A percentile compares a stretch with the other conserved stretches of the same genome.
These are phyloP conservation scores for Sciaenops ocellatus DNA, from an alignment of 2,797 vertebrate species.

Conservation along the genomic window DNA sequence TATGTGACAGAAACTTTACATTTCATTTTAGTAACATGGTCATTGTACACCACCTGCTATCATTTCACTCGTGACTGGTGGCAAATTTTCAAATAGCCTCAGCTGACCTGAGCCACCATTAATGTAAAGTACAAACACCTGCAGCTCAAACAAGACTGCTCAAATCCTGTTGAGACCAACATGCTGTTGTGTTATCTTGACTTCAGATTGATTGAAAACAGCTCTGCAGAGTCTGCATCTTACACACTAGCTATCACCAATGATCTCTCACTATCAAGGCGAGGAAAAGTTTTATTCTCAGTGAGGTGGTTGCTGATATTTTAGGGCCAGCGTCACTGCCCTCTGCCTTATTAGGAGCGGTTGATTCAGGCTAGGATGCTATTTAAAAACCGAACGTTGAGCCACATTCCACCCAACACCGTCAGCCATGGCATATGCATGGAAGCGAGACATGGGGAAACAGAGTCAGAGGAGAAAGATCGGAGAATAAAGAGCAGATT, in stretches of 20 bases:
- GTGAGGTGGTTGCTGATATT: slow-evolving; percentile 79
- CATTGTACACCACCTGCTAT: slow-evolving; percentile 17
- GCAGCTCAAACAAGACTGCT: slow-evolving; percentile 22
- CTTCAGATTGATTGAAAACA: slow-evolving; percentile 23
- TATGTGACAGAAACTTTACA: slow-evolving; percentile 4
- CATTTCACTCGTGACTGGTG: slow-evolving; percentile 5
- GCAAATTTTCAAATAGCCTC: slow-evolving; percentile 8
- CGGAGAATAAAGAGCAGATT: background rate
- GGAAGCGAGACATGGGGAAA: slow-evolving; percentile 54
- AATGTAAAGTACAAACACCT: slow-evolving; percentile 21
- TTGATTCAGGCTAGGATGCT: slow-evolving; percentile 78
- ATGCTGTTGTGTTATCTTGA: slow-evolving; percentile 5
- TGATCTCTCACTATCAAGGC: slow-evolving; percentile 34
- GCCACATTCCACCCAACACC: slow-evolving; percentile 79
- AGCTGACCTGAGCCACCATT: slow-evolving; percentile 5
- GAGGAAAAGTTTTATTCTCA: slow-evolving; percentile 69
- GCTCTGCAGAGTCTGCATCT: background rate
- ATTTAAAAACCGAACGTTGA: slow-evolving; percentile 86
- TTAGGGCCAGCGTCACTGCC: slow-evolving; percentile 71
- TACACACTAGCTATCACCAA: slow-evolving; percentile 21
- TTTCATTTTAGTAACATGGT: background rate
- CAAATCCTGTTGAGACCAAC: slow-evolving; percentile 11
- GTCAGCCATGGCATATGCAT: slow-evolving; percentile 59
- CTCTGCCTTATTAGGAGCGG: slow-evolving; percentile 84
- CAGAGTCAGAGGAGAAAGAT: slow-evolving; percentile 12